phyloP scores from a whole-genome alignment of 2,888 invertebrate species.

The Pyrrhosoma nymphula region DNA sequence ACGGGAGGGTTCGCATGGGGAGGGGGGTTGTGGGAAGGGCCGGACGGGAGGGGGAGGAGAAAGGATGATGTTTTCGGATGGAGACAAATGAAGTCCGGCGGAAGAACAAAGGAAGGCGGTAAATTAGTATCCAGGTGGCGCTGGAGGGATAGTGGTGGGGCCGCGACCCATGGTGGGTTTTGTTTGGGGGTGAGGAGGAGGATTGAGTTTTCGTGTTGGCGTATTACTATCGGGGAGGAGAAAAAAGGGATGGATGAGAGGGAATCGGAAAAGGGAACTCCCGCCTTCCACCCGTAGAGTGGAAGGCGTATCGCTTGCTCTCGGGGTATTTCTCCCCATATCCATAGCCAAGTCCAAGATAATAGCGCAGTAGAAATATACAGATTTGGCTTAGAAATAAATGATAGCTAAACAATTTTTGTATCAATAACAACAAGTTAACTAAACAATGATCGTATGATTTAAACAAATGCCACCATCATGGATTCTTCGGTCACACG shows the following conservation, averaged over 20 bases:
- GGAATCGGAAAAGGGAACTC: not conserved
- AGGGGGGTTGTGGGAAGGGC: not conserved
- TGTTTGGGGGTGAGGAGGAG: not conserved
- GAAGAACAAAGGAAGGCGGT: slow-evolving; percentile 64
- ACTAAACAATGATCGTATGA: too few species aligned
- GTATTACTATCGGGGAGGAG: not conserved
- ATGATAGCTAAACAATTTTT: too few species aligned
- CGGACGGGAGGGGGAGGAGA: not conserved
- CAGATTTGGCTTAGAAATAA: too few species aligned
- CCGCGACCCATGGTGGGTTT: not conserved
- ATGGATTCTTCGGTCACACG: too few species aligned
- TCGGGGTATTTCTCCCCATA: not conserved
- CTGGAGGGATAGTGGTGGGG: not conserved
- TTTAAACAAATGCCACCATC: too few species aligned
- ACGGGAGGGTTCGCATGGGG: not conserved
- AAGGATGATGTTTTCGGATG: slow-evolving; percentile 39
- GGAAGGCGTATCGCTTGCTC: not conserved
- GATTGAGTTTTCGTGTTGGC: not conserved
- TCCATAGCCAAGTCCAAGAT: too few species aligned
- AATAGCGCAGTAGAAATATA: too few species aligned
- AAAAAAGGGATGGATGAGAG: not conserved
- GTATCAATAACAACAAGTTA: too few species aligned
- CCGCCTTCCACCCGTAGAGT: not conserved
- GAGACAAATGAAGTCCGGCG: slow-evolving; percentile 62
- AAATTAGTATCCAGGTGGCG: slow-evolving; percentile 67